Evolutionary conservation across 2,113 vertebrate genomes (phyloP).

Genomic region (Ploceus nigricollis): DNA sequence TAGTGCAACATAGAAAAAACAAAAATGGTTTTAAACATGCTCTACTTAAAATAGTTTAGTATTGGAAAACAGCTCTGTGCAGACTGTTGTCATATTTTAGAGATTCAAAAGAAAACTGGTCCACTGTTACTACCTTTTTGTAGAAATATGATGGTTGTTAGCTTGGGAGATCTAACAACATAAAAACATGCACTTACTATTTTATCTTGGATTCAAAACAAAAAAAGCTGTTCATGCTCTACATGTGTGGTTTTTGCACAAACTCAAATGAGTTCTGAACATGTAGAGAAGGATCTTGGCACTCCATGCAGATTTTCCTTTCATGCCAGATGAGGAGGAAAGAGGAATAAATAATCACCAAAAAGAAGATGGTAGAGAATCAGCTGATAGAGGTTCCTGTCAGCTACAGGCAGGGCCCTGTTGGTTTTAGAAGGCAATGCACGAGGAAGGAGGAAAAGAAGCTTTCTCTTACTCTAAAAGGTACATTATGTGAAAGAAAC

Average conservation of each 20-base stretch:
- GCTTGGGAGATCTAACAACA: not conserved
- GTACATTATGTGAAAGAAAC: not conserved
- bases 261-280: not conserved
- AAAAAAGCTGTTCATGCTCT: not conserved
- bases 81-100: not conserved
- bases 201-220: not conserved
- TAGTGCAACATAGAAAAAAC: not conserved
- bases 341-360: not conserved
- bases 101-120: not conserved
- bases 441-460: not conserved
- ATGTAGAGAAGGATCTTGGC: not conserved
- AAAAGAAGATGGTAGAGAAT: not conserved
- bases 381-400: not conserved
- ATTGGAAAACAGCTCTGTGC: not conserved
- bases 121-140: not conserved
- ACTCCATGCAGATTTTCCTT: not conserved
- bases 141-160: not conserved
- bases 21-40: not conserved
- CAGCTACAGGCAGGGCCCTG: not conserved
- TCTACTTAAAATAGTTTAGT: not conserved
- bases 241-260: fast-evolving
- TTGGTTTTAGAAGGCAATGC: not conserved
- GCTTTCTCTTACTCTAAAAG: not conserved
- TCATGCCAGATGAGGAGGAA: not conserved
- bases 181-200: not conserved